phyloP scores from a whole-genome alignment of 2,113 vertebrate genomes.

The Eulacestoma nigropectus region DNA sequence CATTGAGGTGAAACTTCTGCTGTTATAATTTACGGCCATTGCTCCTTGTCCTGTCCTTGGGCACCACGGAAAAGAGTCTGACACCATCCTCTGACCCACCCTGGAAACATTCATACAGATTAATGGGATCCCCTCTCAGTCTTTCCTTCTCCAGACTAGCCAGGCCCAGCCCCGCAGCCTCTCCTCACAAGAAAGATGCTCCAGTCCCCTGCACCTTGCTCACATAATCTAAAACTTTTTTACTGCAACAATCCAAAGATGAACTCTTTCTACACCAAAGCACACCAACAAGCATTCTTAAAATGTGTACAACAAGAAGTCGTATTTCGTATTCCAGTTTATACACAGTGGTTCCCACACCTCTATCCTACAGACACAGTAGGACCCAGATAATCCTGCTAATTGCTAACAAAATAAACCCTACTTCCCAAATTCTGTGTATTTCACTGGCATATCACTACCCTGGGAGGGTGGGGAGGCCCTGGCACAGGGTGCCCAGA shows the following conservation, averaged over 20 bases:
- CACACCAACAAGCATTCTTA: neutral
- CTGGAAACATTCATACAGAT: neutral
- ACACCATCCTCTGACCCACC: neutral
- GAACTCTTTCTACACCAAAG: neutral
- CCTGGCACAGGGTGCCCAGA: neutral
- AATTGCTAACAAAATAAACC: neutral
- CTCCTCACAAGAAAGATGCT: neutral
- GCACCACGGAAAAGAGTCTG: neutral
- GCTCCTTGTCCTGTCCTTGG: neutral
- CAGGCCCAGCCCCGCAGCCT: neutral
- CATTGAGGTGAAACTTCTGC: neutral
- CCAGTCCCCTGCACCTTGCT: neutral
- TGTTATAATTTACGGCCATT: neutral
- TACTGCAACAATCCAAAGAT: neutral
- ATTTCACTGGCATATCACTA: neutral
- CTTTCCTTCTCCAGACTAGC: neutral
- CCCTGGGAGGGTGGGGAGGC: neutral
- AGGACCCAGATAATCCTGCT: neutral
- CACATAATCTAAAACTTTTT: neutral
- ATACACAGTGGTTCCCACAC: neutral
- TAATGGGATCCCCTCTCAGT: neutral
- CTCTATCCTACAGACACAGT: neutral
- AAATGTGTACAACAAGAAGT: fast-evolving
- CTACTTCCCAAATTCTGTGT: neutral
- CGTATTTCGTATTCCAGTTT: neutral